These are phyloP conservation scores for Cichladusa arquata DNA, from an alignment of 2,113 vertebrate species.

Conservation along the genomic window DNA sequence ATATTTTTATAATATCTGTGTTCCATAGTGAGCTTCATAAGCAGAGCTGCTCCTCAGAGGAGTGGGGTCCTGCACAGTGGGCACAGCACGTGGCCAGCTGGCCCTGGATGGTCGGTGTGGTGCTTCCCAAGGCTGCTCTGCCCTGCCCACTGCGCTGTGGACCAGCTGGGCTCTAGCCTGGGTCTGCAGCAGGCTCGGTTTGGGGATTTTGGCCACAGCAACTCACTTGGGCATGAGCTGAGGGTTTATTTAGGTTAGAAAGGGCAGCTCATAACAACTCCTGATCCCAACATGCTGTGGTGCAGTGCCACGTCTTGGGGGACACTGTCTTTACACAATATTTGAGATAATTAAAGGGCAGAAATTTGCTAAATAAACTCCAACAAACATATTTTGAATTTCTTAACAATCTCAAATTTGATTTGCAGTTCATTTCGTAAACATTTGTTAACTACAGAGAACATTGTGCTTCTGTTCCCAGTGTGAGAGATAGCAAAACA, in stretches of 20 bases:
- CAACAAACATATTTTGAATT: constrained; percentile 4
- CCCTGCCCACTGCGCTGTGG: accelerated
- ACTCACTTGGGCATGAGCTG: not conserved
- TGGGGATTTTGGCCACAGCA: not conserved
- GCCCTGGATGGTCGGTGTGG: not conserved
- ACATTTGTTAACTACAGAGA: constrained; percentile 8
- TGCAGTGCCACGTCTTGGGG: accelerated
- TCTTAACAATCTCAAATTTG: not conserved
- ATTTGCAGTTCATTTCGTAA: constrained; percentile 26
- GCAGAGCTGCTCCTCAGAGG: not conserved
- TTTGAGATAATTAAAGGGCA: not conserved
- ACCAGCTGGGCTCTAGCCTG: not conserved
- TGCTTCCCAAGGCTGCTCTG: not conserved
- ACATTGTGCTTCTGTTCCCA: constrained; percentile 10
- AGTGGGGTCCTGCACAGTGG: not conserved
- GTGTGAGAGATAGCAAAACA: not conserved
- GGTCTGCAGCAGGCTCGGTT: accelerated
- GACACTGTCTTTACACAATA: not conserved
- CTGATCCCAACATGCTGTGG: accelerated
- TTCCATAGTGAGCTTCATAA: not conserved
- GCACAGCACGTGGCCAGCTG: not conserved
- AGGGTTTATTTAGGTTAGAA: not conserved
- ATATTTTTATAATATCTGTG: not conserved
- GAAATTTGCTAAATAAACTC: not conserved
- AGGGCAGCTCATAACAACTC: not conserved